A percentile compares a stretch with the other conserved stretches of the same genome.
phyloP scores from a whole-genome alignment of 2,113 vertebrate genomes.

The Empidonax alnorum region DNA sequence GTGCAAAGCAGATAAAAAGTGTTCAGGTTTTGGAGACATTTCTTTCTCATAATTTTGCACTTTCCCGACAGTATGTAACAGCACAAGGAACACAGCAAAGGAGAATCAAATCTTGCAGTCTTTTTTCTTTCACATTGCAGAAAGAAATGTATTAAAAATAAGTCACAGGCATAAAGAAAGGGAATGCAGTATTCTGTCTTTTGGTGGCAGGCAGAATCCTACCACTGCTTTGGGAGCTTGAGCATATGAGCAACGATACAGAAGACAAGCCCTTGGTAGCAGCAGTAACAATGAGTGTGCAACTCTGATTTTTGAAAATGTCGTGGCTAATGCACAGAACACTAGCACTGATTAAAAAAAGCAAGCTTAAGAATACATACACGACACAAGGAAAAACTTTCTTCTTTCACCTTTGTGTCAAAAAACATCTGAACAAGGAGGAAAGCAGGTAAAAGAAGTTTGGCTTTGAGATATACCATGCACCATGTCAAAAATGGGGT shows the following conservation, averaged over 20 bases:
- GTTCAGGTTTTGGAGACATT: rapidly evolving
- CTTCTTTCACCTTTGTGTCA: neutral
- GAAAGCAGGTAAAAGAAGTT: neutral
- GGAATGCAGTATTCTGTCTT: neutral
- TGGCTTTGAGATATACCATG: neutral
- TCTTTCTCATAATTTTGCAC: rapidly evolving
- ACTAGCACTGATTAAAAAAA: neutral
- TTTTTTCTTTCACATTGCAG: neutral
- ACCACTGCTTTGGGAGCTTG: neutral
- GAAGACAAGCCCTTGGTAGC: neutral
- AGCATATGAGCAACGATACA: rapidly evolving
- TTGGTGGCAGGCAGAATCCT: neutral
- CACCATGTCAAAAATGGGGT: rapidly evolving
- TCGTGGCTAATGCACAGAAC: rapidly evolving
- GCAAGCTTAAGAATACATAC: neutral
- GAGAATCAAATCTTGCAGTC: neutral
- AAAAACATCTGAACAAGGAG: neutral
- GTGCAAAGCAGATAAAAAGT: neutral
- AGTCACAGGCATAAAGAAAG: neutral
- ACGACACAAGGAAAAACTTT: neutral
- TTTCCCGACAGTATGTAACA: too few species aligned
- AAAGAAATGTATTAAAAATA: neutral
- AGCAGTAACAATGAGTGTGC: rapidly evolving
- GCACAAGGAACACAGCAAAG: neutral
- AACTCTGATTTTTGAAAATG: neutral